Conservation (phyloP, 2,888 invertebrate genomes). For the Limnephilus rhombicus region DNA sequence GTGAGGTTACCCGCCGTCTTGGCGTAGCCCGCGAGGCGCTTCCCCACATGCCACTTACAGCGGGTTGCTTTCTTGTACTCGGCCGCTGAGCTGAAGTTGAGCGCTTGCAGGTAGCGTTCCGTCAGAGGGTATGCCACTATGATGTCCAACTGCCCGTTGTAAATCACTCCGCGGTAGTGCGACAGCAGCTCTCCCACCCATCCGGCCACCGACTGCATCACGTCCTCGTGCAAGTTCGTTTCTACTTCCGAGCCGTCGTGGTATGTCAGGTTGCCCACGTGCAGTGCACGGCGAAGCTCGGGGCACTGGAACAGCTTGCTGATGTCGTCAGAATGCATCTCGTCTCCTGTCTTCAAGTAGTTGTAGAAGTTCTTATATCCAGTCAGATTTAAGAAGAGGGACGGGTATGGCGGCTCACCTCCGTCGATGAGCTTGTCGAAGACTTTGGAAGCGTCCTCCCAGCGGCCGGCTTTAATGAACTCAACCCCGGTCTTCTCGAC, state of each 20-base stretch:
- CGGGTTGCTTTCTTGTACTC: constrained; percentile 83
- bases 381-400: constrained; percentile 85
- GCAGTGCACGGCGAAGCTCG: constrained; percentile 84
- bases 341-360: constrained; percentile 78
- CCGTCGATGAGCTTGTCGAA: constrained; percentile 73
- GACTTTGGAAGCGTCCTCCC: constrained; percentile 55
- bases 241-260: constrained; percentile 82
- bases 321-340: constrained; percentile 83
- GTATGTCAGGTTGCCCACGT: constrained; percentile 90
- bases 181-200: constrained; percentile 82
- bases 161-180: constrained; percentile 87
- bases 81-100: constrained; percentile 83
- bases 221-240: constrained; percentile 83
- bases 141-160: constrained; percentile 94
- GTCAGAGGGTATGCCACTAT: constrained; percentile 94
- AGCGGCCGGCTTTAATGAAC: constrained; percentile 51
- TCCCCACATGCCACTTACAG: constrained; percentile 83
- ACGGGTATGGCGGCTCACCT: constrained; percentile 79
- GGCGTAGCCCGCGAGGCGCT: constrained; percentile 86
- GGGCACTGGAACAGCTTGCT: constrained; percentile 76
- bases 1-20: constrained; percentile 85
- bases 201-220: constrained; percentile 89
- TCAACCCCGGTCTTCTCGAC: constrained; percentile 53
- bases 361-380: constrained; percentile 89
- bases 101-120: constrained; percentile 84